Base-by-base conservation (phyloP, 2,888 invertebrate species). In the Cheilosia vernalis region DNA sequence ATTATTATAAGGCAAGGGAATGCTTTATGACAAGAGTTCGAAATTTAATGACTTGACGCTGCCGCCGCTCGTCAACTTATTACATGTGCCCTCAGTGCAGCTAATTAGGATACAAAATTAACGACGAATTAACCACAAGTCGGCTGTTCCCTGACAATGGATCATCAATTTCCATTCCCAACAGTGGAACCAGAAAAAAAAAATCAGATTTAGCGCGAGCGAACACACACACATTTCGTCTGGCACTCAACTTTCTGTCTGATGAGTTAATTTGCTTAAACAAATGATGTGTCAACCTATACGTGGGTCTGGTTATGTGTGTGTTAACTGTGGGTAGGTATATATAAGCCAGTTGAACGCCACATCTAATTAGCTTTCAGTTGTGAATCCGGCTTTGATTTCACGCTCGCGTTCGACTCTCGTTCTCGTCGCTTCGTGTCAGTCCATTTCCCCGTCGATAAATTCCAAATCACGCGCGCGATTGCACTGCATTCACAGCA, bases 381-480 rank as follows among this genome's bases (percentile, higher is more conserved):
- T 17, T 77, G 81, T 85, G 85, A 85, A 85, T 85, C 85, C 85
- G 81, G 81, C 69, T 84, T 70, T 80, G 74, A 70, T 53, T 84
- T 56, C 74, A 79, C 58, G 67, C 69, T 84, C 63, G 79, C 74
- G 30, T 63, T 83, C 73, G 47, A 72, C 33, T 79, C 33, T 79
- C 73, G 83, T 67, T 60, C 63, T 60, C 21, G 69, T 67, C 42
- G 64, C 53, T 67, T 70, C 61, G 76, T 60, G 83, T 84, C 80
- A 72, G 72, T 74, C 69, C 58, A 70, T 70, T 84, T 84, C 84
- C 74, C 84, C 74, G 74, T 81, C 77, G 76, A 85, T 85, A 85
- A 85, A 85, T 85, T 85, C 85, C 55, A 81, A 85, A 85, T 85
- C 85, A 85, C 85, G 85, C 85, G 81, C 72, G 24, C 40, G 27